Evolutionary conservation across 92 coral and sea anemone species (phyloP), one percentile per base, ranked within the genome.

Genomic region (Umimayanthus chanpuru): DNA sequence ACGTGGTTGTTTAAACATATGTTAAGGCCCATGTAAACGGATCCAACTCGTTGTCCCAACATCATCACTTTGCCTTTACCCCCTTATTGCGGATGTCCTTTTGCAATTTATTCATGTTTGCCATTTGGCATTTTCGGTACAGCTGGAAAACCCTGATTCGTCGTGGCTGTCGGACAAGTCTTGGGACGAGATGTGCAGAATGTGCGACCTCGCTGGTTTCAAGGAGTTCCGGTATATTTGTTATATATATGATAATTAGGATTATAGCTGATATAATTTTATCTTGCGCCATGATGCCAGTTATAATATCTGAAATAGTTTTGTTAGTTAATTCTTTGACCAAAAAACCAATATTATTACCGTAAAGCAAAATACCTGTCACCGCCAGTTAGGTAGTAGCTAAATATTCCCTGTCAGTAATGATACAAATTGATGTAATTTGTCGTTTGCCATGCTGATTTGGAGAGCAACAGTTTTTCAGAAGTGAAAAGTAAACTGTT

Each of bases 81-180:
- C 1, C n/a, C 7, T 20, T 61, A 61, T 4, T 18, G 68, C 68
- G 4, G 68, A 18, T 18, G 26, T 61, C 58, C 18, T 53, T 12
- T 53, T 53, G 58, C n/a, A 41, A 50, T 5, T 43, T 47, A 23
- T 44, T 30, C 70, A 40, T 87, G 16, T 79, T 25, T 39, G 21
- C 43, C 61, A 6, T 80, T 82, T 39, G 21, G 41, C 61, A 6
- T 80, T 82, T 53, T 23, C 50, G 6, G 39, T 70, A 76, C 80
- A 96, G 99, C 82, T 97, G 72, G 94, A 92, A 79, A 97, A 97
- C 88, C 99, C 99, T 49, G 99, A 97, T 76, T 93, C 99, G 14
- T 97, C 99, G 18, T 97, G 99, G 99, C 84, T 97, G 82, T 93
- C 99, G 75, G 99, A 97, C 83, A 93, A 95, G 78, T 96, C 99